Conservation (phyloP, 2,888 invertebrate genomes). For the Tolmerus cingulatus region DNA sequence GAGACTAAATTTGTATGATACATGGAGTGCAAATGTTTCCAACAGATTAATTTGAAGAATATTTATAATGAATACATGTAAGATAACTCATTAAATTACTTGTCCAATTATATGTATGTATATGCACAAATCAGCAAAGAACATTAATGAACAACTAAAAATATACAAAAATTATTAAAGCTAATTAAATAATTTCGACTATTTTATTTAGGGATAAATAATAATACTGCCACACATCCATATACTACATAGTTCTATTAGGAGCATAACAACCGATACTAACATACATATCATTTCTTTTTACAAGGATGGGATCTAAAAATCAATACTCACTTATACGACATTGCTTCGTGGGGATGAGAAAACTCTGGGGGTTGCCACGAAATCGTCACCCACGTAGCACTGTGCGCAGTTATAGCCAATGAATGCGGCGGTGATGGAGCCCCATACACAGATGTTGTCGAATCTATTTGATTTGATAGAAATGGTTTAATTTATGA, state of each 20-base stretch:
- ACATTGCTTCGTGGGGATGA: conserved; percentile 78
- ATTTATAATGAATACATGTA: neutral
- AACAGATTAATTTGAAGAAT: neutral
- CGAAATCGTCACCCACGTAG: conserved; percentile 80
- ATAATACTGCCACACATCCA: neutral
- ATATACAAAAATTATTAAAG: no score
- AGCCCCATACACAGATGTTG: conserved; percentile 68
- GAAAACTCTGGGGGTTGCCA: conserved; percentile 89
- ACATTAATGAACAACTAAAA: no score
- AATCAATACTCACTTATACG: conserved; percentile 70
- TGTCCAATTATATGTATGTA: no score
- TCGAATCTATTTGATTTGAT: conserved; percentile 54
- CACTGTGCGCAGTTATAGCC: conserved; percentile 79
- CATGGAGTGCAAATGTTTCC: neutral
- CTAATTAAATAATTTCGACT: no score
- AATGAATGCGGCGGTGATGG: conserved; percentile 84
- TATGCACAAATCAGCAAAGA: no score
- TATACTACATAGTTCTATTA: neutral
- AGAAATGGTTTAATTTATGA: conserved; percentile 48
- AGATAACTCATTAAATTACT: no score
- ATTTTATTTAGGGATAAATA: neutral
- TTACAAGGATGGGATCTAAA: neutral
- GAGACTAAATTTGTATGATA: neutral
- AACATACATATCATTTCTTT: neutral
- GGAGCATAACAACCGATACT: neutral